phyloP scores from a whole-genome alignment of 2,797 vertebrate species.

The Mormyrus proboscirostris region DNA sequence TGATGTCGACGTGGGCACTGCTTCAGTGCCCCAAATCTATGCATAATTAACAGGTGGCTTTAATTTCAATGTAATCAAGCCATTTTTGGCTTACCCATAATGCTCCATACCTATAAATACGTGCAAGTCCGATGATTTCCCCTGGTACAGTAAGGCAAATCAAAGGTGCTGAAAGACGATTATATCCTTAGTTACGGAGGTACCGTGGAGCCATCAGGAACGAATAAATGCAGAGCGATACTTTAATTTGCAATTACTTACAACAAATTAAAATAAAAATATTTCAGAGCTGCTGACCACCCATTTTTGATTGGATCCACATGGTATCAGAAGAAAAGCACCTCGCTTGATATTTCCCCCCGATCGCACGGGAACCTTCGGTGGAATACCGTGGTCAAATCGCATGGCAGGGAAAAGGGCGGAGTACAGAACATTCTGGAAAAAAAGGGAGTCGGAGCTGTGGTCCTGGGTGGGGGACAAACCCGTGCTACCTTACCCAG shows the following conservation, averaged over 20 bases:
- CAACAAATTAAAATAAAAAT: constrained; percentile 44
- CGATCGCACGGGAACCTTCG: neutral
- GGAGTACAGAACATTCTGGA: neutral
- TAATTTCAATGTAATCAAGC: constrained; percentile 35
- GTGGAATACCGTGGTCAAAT: neutral
- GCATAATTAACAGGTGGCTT: constrained; percentile 36
- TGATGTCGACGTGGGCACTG: neutral
- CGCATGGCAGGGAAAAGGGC: neutral
- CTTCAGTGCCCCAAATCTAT: neutral
- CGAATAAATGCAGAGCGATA: constrained; percentile 32
- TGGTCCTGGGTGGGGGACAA: neutral
- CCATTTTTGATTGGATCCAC: constrained; percentile 39
- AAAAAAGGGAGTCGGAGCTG: neutral
- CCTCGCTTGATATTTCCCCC: neutral
- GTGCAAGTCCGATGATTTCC: constrained; percentile 42
- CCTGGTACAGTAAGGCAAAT: constrained; percentile 34
- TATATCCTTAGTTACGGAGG: constrained; percentile 29
- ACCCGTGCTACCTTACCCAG: neutral
- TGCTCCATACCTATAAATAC: constrained; percentile 37
- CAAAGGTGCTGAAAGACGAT: constrained; percentile 42
- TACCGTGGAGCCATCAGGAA: constrained; percentile 30
- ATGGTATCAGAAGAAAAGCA: constrained; percentile 24
- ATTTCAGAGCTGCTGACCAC: constrained; percentile 37
- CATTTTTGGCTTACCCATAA: constrained; percentile 34
- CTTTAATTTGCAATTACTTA: constrained; percentile 48